These are phyloP conservation scores for Sinohyriopsis cumingii DNA, from an alignment of 2,888 invertebrate species.

Conservation along the genomic window DNA sequence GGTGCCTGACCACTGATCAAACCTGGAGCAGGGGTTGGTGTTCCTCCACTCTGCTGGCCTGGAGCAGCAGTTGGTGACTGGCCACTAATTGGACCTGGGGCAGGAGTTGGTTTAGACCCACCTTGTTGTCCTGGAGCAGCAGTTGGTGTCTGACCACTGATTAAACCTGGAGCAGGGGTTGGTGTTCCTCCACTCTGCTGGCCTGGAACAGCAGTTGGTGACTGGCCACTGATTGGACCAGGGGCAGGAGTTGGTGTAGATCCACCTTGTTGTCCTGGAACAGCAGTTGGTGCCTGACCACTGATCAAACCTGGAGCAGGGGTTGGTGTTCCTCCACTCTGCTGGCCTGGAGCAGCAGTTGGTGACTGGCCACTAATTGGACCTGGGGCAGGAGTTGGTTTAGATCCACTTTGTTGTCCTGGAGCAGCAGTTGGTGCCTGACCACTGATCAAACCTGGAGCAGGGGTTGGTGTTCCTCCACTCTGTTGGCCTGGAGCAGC, in stretches of 20 bases:
- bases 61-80: slow-evolving; percentile 11
- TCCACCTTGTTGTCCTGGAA: neutral
- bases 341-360: slow-evolving; percentile 25
- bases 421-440: slow-evolving; percentile 26
- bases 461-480: slow-evolving; percentile 3
- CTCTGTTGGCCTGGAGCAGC: slow-evolving; percentile 3
- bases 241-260: slow-evolving; percentile 7
- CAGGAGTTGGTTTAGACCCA: slow-evolving; percentile 7
- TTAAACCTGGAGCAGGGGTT: neutral
- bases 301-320: slow-evolving; percentile 22
- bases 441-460: slow-evolving; percentile 3
- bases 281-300: slow-evolving; percentile 15
- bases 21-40: slow-evolving; percentile 8
- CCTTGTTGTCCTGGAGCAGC: slow-evolving; percentile 3
- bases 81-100: slow-evolving; percentile 10
- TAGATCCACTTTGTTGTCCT: slow-evolving; percentile 13
- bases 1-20: slow-evolving; percentile 4
- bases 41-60: neutral
- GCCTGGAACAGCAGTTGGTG: slow-evolving; percentile 1
- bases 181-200: slow-evolving; percentile 3
- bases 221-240: neutral
- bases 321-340: no score
- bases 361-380: slow-evolving; percentile 16
- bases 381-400: slow-evolving; percentile 28
- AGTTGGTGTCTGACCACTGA: slow-evolving; percentile 7